These are phyloP conservation scores for Nymphalis c-album DNA, from an alignment of 2,888 invertebrate species.

Conservation along the genomic window DNA sequence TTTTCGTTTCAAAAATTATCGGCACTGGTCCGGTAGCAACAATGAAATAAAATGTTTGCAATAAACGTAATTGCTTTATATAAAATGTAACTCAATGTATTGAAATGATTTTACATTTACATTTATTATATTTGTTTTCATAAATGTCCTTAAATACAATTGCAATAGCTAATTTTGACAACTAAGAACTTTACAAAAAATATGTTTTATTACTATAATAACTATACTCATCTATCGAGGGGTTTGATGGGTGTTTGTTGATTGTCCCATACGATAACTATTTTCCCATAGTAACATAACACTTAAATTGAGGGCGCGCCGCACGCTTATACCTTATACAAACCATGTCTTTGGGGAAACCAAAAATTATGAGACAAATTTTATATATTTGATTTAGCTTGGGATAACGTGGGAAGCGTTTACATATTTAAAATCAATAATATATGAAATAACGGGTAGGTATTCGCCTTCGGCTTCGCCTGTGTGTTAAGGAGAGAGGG, in stretches of 20 bases:
- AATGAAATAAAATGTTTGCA: no score
- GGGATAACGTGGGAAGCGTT: background rate
- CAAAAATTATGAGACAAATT: constrained; percentile 47
- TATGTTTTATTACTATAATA: constrained; percentile 27
- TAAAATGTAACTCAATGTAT: no score
- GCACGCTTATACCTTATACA: constrained; percentile 41
- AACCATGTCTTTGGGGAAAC: constrained; percentile 47
- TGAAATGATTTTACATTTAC: background rate
- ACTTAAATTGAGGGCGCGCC: constrained; percentile 46
- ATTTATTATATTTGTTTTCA: background rate
- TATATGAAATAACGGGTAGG: background rate
- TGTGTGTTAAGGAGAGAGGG: no score
- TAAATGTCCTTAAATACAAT: background rate
- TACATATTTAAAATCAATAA: background rate
- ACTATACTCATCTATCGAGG: constrained; percentile 28
- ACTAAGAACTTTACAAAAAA: constrained; percentile 15
- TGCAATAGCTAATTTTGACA: constrained; percentile 8
- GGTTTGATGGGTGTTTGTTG: constrained; percentile 32
- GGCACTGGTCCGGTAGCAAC: no score
- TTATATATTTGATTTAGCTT: constrained; percentile 10
- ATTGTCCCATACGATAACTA: constrained; percentile 48
- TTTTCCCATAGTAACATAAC: constrained; percentile 74
- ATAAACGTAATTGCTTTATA: no score
- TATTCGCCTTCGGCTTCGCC: background rate
- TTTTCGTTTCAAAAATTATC: no score